Evolutionary conservation across 2,797 vertebrate species (phyloP), one percentile per base, ranked within the genome.

Genomic region (Cuniculus paca): DNA sequence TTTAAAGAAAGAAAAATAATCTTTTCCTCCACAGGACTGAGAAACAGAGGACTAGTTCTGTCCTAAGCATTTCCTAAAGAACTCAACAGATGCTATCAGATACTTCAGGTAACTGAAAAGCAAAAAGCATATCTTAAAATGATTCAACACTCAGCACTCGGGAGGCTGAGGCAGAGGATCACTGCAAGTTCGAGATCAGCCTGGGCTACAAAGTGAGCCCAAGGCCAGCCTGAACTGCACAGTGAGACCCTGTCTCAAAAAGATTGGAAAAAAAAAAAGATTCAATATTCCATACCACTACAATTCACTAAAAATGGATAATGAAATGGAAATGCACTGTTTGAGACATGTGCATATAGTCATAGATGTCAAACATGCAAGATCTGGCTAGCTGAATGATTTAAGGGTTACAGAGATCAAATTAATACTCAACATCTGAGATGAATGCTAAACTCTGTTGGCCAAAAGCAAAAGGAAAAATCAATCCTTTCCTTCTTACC

Each of bases 21-120:
- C 63, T 65, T 82, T 70, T 77, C n/a, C 34, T 65, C 26, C 42
- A 90, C 17, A 77, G 22, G 50, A 94, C 17, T 93, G 19, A 95
- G 93, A 96, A 84, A 54, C 63, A 96, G 60, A 45, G 87, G 52
- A 61, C 16, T 85, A 75, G 34, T 80, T 91, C 56, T 89, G 65
- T 82, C 79, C 8, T 90, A 85, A 94, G 52, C 60, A 86, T 94
- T 56, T 87, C 70, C 85, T 95, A 54, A 75, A 95, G 87, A 88
- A 50, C 26, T 94, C 77, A 88, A 81, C 2, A 60, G 36, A 65
- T 54, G 31, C 48, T 63, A 85, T 61, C 42, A 96, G 79, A 78
- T 58, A 87, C 3, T 28, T 93, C 31, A 92, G 80, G 60, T 80
- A 82, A 87, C 48, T 90, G 19, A 48, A 92, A 91, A 97, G 80